Base-by-base conservation (phyloP, 2,888 invertebrate genomes). In the Himalopsyche kuldschensis region DNA sequence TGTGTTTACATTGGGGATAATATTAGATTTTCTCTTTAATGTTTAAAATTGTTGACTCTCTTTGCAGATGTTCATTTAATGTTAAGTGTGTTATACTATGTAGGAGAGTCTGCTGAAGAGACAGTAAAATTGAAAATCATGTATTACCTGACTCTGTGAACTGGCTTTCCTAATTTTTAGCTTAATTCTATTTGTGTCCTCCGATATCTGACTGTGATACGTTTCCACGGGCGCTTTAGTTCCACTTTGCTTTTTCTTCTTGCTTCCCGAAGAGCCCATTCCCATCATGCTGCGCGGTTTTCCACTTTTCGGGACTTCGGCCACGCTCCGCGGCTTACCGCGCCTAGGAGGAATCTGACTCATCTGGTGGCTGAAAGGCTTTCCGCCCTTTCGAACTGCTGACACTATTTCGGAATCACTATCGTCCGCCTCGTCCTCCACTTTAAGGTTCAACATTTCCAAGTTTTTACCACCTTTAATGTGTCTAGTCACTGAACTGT, bases 151-250 rank as follows among this genome's bases (percentile, higher is more conserved):
- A 15, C 46, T 20, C 88, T 90, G 90, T 87, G 89, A 87, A 88
- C 89, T 91, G 88, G 94, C 94, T 90, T 94, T 94, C 89, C 93
- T 93, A 87, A 95, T 95, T 88, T 94, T 93, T 88, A 95, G 93
- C 89, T 94, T 95, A 88, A 95, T 94, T 84, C 93, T 92, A 87
- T 94, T 94, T 88, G 93, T 93, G 88, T 94, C 94, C 87, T 94
- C 93, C 83, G 90, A 89, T 87, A 94, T 93, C 89, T 93, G 93
- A 88, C 93, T 93, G 87, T 91, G 92, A 89, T 93, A 94, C 87
- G 92, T 93, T 87, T 91, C 88, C 85, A 89, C 88, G 87, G 89
- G 88, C 88, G 91, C 41, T 27, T 31, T 41, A 31, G 47, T 91
- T 88, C 90, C 91, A 4, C 90, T 90, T 6, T 55, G 20, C 24